Evolutionary conservation across 1,140 invertebrate genomes (phyloP).

Genomic region (Eumeta japonica): DNA sequence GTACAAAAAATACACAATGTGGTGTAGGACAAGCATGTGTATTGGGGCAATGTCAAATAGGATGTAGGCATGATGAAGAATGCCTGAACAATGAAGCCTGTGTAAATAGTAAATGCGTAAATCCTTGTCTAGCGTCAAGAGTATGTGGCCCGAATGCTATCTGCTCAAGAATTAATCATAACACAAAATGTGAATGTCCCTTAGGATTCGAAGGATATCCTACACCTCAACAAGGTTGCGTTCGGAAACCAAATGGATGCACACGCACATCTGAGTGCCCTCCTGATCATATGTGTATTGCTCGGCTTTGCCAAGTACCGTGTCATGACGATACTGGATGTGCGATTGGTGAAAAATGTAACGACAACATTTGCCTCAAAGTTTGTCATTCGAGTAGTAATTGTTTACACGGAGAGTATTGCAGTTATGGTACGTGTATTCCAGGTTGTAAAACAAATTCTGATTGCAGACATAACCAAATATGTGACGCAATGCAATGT

Average conservation of each 20-base stretch:
- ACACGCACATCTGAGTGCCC: conserved; percentile 68
- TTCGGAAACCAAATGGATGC: conserved; percentile 70
- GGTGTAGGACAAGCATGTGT: conserved; percentile 76
- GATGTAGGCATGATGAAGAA: conserved; percentile 79
- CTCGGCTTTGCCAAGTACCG: conserved; percentile 71
- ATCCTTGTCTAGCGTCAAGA: conserved; percentile 75
- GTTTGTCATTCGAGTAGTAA: conserved; percentile 87
- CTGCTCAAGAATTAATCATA: conserved; percentile 72
- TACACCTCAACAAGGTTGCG: conserved; percentile 85
- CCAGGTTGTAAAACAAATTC: conserved; percentile 78
- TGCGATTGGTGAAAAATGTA: conserved; percentile 80
- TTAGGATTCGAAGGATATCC: conserved; percentile 81
- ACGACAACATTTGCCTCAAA: conserved; percentile 75
- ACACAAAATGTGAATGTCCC: conserved; percentile 74
- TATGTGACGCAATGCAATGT: conserved; percentile 80
- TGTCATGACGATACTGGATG: conserved; percentile 71
- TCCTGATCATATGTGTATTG: conserved; percentile 70
- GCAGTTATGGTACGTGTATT: conserved; percentile 76
- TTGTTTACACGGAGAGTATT: conserved; percentile 85
- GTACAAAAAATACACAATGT: conserved; percentile 78
- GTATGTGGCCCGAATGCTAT: conserved; percentile 83
- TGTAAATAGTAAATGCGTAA: conserved; percentile 78
- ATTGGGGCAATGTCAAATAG: conserved; percentile 73
- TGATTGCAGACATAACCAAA: conserved; percentile 76
- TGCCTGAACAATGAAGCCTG: conserved; percentile 76